Evolutionary conservation across 2,113 vertebrate species (phyloP), one percentile per base, ranked within the genome.

Genomic region (Tachysurus vachellii): DNA sequence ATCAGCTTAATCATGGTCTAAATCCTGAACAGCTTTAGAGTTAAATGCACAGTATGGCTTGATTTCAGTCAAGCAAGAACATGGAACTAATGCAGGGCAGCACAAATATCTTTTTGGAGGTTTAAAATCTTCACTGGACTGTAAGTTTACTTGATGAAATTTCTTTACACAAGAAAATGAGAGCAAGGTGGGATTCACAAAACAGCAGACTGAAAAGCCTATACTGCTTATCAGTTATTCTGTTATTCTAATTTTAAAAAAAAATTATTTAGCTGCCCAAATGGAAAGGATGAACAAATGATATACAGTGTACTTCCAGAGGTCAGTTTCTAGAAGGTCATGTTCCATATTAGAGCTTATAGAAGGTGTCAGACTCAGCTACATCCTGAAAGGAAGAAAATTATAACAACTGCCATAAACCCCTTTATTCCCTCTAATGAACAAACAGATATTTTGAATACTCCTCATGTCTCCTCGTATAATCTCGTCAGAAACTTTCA

Each of bases 181-280:
- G 75, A 82, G 77, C 23, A 31, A 91, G 90, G 82, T 89, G 50
- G 80, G 88, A 90, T 93, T 91, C 86, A 85, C 79, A 0, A 79
- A 90, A 92, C 86, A 89, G 36, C 90, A 93, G 91, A 86, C 91
- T 93, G 91, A 88, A n/a, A 73, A 90, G n/a, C 26, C 47, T n/a
- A 26, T 90, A 84, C 82, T 50, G 85, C 88, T 64, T 85, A 77
- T 87, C 83, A 91, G 89, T 87, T 89, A 91, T 91, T 88, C 84
- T 87, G 88, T 86, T 86, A 47, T 50, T 81, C 82, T 94, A 89
- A 92, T 94, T 85, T 53, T 54, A 47, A 6, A 47, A 47, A 47
- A 3, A 47, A 68, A 14, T 85, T 90, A 90, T 90, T 87, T 70
- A 89, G 81, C 85, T 92, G 92, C 91, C 91, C 89, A 64, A 87